Evolutionary conservation across 2,888 invertebrate genomes (phyloP).

Genomic region (Chrysolina haemoptera): DNA sequence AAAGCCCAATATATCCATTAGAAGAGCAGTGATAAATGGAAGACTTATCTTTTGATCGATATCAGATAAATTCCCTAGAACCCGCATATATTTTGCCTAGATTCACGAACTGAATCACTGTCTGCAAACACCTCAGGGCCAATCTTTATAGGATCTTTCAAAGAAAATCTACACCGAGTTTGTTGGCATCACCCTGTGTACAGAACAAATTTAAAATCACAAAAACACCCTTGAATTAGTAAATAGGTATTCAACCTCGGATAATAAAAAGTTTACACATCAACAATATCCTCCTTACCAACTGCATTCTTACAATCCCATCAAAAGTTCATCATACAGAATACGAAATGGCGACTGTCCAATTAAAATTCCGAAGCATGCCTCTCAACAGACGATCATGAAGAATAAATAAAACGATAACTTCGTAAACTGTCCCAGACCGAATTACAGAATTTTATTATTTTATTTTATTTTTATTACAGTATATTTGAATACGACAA

Average conservation of each 20-base stretch:
- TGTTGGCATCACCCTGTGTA: too few species aligned
- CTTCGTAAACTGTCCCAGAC: background rate
- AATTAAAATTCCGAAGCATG: conserved; percentile 42
- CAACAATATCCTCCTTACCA: background rate
- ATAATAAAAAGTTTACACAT: background rate
- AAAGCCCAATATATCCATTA: too few species aligned
- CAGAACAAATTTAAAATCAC: background rate
- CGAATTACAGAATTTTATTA: too few species aligned
- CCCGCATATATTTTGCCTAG: too few species aligned
- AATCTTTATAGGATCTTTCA: too few species aligned
- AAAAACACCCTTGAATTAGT: background rate
- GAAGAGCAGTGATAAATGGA: too few species aligned
- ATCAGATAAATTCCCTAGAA: too few species aligned
- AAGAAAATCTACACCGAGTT: too few species aligned
- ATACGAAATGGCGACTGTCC: conserved; percentile 32
- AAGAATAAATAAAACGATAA: background rate
- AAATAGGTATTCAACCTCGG: background rate
- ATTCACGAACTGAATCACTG: too few species aligned
- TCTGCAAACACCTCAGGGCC: too few species aligned
- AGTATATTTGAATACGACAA: background rate
- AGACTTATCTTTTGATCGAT: too few species aligned
- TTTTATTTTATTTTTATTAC: too few species aligned
- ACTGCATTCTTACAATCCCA: conserved; percentile 10
- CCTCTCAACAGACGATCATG: conserved; percentile 4
- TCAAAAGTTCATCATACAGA: conserved; percentile 20